phyloP scores from a whole-genome alignment of 2,113 vertebrate species.

The Lanius ludovicianus region DNA sequence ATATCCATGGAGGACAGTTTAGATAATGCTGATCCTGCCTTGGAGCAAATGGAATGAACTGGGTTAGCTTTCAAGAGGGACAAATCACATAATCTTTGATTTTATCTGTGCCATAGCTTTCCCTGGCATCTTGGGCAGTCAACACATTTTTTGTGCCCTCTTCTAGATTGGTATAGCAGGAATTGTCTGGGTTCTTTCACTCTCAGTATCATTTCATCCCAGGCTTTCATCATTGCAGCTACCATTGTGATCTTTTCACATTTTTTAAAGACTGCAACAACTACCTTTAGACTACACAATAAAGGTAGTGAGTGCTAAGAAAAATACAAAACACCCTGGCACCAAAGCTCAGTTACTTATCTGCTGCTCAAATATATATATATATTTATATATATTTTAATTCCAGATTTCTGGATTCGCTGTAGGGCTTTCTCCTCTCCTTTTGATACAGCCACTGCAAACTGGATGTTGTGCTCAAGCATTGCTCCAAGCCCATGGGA shows the following conservation, averaged over 20 bases:
- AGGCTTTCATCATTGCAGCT: neutral
- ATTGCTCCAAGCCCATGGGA: neutral
- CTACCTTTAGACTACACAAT: neutral
- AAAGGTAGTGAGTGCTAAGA: neutral
- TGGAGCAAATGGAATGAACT: neutral
- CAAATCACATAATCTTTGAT: neutral
- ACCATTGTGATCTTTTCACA: neutral
- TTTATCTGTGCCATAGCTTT: neutral
- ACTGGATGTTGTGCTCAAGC: neutral
- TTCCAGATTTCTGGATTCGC: neutral
- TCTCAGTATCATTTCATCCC: neutral
- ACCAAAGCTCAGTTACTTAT: neutral
- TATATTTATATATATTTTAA: neutral
- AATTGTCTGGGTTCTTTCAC: neutral
- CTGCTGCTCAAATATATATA: neutral
- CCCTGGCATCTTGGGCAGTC: neutral
- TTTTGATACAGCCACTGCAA: neutral
- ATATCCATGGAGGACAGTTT: neutral
- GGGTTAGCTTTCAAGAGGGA: constrained; percentile 11
- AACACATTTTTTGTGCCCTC: neutral
- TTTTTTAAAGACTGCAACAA: neutral
- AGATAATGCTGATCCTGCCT: constrained; percentile 32
- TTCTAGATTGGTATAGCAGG: neutral
- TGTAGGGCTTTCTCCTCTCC: neutral
- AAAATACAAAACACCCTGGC: neutral